These are phyloP conservation scores for Chrysoperla carnea DNA, from an alignment of 1,140 invertebrate species.

Conservation along the genomic window DNA sequence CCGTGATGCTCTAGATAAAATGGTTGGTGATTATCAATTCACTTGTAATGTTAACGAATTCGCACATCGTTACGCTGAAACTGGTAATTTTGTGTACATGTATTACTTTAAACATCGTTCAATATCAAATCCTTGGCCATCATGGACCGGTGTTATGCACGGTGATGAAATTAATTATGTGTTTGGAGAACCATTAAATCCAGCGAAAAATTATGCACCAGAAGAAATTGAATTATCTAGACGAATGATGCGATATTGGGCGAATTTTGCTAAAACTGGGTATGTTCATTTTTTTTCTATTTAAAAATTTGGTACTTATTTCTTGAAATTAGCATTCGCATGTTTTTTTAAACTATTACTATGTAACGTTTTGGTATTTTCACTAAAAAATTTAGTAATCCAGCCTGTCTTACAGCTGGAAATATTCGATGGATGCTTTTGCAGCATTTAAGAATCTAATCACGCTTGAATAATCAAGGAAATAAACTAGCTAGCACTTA, in stretches of 20 bases:
- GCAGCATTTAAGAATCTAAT: no score
- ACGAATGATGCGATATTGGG: slow-evolving; percentile 88
- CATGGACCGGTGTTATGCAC: slow-evolving; percentile 92
- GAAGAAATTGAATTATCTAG: slow-evolving; percentile 67
- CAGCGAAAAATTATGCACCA: slow-evolving; percentile 53
- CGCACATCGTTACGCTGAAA: slow-evolving; percentile 71
- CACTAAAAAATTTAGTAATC: no score
- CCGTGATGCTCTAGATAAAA: slow-evolving; percentile 72
- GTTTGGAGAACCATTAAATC: slow-evolving; percentile 81
- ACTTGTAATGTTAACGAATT: slow-evolving; percentile 89
- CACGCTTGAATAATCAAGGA: no score
- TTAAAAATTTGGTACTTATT: slow-evolving; percentile 6
- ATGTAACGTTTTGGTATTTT: no score
- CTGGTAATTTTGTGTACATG: slow-evolving; percentile 82
- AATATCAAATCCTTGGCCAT: slow-evolving; percentile 73
- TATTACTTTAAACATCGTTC: slow-evolving; percentile 89
- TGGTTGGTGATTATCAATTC: slow-evolving; percentile 95
- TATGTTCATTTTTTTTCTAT: no score
- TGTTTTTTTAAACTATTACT: slow-evolving; percentile 1
- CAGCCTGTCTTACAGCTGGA: no score
- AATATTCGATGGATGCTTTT: no score
- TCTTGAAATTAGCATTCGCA: not conserved
- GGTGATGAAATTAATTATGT: slow-evolving; percentile 91
- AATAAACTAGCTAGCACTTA: no score
- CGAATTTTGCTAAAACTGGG: slow-evolving; percentile 89